Base-by-base conservation (phyloP, 2,888 invertebrate species). In the Platycheirus albimanus region DNA sequence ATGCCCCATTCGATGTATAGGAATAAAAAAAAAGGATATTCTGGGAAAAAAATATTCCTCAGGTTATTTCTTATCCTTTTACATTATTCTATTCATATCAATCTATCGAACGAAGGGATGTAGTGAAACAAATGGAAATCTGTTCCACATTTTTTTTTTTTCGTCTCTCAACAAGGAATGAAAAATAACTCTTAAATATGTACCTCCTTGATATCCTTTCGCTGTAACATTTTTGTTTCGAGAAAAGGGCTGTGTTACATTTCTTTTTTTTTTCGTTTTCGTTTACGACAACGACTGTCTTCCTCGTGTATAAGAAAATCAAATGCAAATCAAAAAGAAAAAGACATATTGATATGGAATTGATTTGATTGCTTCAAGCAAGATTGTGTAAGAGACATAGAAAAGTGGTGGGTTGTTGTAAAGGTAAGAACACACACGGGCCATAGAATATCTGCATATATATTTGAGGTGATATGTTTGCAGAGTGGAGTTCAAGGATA, bases 341-440 rank as follows among this genome's bases (percentile, higher is more conserved):
- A 81, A 52, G 77, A 66, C 81, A 77, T 77, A 77, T 77, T 81
- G 81, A 77, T 67, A 71, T 77, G 77, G 67, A 77, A 81, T 71
- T 81, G 81, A 81, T 77, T 77, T 77, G 70, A 81, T 81, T 71
- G 81, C 81, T 54, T 58, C 24, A 41, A 71, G 81, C 66, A 17
- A 77, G 61, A 79, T 74, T 45, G 28, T 54, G 38, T 56, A 47
- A 20, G 45, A 66, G 51, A 58, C 41, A 41, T 13, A 47, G 1
- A 19, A 0, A 0, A 63, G 20, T 30, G 24, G n/a, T 54, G 63
- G 13, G 24, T 43, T 51, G 8, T 41, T 43, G 10, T n/a, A 33
- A 36, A 54, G 10, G 61, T 33, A 61, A 15, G 69, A 56, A 45
- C 38, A 54, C 70, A 63, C 19, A 36, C 11, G 11, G 24, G 56